A percentile compares a stretch with the other conserved stretches of the same genome.
phyloP scores from a whole-genome alignment of 2,888 invertebrate species.

The Tolmerus cingulatus region DNA sequence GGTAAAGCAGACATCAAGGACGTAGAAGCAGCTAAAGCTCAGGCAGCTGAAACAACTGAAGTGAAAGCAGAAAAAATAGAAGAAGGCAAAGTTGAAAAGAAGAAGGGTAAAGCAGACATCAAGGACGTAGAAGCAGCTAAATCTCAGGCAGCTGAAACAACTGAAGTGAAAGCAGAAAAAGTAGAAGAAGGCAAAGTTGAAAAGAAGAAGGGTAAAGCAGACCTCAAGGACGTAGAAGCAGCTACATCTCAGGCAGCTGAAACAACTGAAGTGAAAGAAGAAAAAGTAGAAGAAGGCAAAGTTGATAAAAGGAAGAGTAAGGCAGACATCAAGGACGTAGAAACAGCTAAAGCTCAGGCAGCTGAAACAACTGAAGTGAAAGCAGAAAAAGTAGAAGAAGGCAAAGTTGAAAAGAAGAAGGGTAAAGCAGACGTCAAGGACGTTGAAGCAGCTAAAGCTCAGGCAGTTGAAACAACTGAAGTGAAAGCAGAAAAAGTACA shows the following conservation, averaged over 20 bases:
- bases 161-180: neutral
- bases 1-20: neutral
- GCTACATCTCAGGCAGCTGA: neutral
- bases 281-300: slow-evolving; percentile 2
- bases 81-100: slow-evolving; percentile 25
- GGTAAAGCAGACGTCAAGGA: neutral
- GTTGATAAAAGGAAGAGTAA: neutral
- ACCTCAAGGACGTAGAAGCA: slow-evolving; percentile 11
- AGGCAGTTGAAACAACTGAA: neutral
- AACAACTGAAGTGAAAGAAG: neutral
- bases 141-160: neutral
- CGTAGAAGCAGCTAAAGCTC: neutral
- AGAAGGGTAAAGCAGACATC: slow-evolving; percentile 11
- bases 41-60: neutral
- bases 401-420: slow-evolving; percentile 50
- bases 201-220: neutral
- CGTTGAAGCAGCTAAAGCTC: neutral
- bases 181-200: neutral
- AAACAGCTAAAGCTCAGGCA: neutral
- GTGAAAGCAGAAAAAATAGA: slow-evolving; percentile 41
- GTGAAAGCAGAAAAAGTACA: neutral
- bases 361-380: slow-evolving; percentile 10
- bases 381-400: slow-evolving; percentile 37
- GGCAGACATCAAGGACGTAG: neutral
- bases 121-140: neutral